These are phyloP conservation scores for Lycophotia porphyrea DNA, from an alignment of 2,888 invertebrate species.

Conservation along the genomic window DNA sequence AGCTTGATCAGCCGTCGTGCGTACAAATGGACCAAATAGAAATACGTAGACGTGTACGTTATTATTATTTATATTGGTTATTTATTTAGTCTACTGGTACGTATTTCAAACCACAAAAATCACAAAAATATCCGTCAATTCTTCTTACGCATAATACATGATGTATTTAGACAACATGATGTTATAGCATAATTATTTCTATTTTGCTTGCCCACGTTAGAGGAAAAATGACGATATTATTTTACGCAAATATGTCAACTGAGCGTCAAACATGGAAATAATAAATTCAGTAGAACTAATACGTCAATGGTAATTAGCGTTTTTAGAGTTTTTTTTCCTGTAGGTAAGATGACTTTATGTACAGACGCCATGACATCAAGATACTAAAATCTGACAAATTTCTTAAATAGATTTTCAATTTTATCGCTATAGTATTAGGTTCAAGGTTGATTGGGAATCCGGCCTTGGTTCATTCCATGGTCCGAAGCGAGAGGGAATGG, in stretches of 20 bases:
- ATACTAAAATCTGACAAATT: too few relatives aligned
- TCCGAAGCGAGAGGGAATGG: too few relatives aligned
- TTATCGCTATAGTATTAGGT: too few relatives aligned
- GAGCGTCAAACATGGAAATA: slow-evolving; percentile 28
- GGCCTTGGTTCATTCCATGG: too few relatives aligned
- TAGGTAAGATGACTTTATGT: background rate
- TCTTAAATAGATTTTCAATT: too few relatives aligned
- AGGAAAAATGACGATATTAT: slow-evolving; percentile 27
- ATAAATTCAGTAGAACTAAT: background rate
- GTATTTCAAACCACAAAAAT: background rate
- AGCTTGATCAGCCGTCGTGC: too few relatives aligned
- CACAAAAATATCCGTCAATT: background rate
- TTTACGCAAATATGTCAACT: slow-evolving; percentile 16
- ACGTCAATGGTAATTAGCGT: background rate
- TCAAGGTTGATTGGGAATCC: too few relatives aligned
- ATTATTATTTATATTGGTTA: background rate
- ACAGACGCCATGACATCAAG: too few relatives aligned
- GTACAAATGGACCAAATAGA: too few relatives aligned
- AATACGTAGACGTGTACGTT: background rate
- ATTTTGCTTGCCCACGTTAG: slow-evolving; percentile 11
- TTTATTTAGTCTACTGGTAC: background rate
- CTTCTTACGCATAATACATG: background rate
- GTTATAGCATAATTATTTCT: slow-evolving; percentile 6
- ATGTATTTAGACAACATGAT: slow-evolving; percentile 1
- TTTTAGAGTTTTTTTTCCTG: background rate